Percentiles rank a stretch among this genome's conserved stretches.
Evolutionary conservation across 2,113 vertebrate genomes (phyloP).

Genomic region (Bufo gargarizans): DNA sequence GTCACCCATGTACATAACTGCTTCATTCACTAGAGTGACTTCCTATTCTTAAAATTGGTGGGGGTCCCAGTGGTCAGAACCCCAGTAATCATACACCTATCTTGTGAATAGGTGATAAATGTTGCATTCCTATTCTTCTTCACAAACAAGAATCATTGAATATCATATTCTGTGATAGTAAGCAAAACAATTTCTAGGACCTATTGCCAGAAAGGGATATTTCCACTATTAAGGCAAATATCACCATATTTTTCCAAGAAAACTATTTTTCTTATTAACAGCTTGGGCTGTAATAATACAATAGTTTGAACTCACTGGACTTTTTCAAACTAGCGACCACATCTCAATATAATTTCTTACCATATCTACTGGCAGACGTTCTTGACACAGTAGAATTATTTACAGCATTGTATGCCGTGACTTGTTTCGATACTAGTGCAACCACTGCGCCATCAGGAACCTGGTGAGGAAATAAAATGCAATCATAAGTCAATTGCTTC

Average conservation of each 20-base stretch:
- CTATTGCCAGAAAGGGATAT: not conserved
- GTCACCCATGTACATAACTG: too few species aligned
- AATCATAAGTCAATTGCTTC: not conserved
- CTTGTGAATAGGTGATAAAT: too few species aligned
- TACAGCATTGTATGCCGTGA: slow-evolving; percentile 94
- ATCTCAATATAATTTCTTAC: slow-evolving; percentile 68
- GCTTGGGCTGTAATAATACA: not conserved
- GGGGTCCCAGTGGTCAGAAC: too few species aligned
- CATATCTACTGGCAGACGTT: slow-evolving; percentile 97
- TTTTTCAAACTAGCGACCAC: not conserved
- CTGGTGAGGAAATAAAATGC: slow-evolving; percentile 67
- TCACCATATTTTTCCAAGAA: not conserved
- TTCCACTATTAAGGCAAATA: not conserved
- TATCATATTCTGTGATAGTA: too few species aligned
- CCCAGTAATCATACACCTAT: too few species aligned
- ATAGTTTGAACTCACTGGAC: not conserved
- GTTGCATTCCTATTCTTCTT: too few species aligned
- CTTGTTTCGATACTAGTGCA: slow-evolving; percentile 96
- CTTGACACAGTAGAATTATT: slow-evolving; percentile 97
- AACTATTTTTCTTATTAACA: not conserved
- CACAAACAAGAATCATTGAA: too few species aligned
- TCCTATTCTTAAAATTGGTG: too few species aligned
- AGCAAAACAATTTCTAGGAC: too few species aligned
- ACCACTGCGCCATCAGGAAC: slow-evolving; percentile 93
- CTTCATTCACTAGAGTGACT: too few species aligned